These are phyloP conservation scores for Lutraria rhynchaena DNA, from an alignment of 1,140 invertebrate genomes.

Conservation along the genomic window DNA sequence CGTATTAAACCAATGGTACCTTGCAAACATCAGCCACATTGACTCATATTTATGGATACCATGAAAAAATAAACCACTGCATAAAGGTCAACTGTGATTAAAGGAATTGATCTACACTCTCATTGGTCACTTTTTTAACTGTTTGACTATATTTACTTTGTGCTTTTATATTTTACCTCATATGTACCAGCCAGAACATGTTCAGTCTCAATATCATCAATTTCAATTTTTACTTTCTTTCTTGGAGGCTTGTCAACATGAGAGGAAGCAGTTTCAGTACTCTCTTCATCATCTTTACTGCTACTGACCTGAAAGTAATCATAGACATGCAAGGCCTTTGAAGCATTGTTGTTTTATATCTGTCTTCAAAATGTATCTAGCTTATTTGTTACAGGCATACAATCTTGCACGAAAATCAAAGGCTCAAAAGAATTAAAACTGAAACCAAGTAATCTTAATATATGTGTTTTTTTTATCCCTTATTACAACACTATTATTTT, in stretches of 20 bases:
- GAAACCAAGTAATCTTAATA: background rate
- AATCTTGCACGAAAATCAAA: background rate
- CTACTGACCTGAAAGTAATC: background rate
- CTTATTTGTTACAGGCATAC: background rate
- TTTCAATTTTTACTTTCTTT: slow-evolving; percentile 28
- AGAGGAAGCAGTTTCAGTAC: background rate
- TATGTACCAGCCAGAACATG: slow-evolving; percentile 65
- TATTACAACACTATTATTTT: too few relatives aligned
- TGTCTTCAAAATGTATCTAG: background rate
- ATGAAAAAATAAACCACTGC: too few relatives aligned
- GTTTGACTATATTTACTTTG: too few relatives aligned
- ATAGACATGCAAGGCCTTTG: background rate
- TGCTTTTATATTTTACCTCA: too few relatives aligned
- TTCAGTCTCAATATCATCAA: slow-evolving; percentile 35
- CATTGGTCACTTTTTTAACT: too few relatives aligned
- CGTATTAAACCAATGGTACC: too few relatives aligned
- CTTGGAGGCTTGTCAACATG: background rate
- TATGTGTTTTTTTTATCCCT: too few relatives aligned
- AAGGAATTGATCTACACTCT: too few relatives aligned
- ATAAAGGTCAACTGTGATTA: too few relatives aligned
- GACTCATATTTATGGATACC: too few relatives aligned
- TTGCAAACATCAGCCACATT: too few relatives aligned
- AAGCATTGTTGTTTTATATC: background rate
- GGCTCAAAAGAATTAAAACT: background rate
- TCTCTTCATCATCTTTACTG: background rate